Conservation (phyloP, 2,888 invertebrate species). For the Busseola fusca region DNA sequence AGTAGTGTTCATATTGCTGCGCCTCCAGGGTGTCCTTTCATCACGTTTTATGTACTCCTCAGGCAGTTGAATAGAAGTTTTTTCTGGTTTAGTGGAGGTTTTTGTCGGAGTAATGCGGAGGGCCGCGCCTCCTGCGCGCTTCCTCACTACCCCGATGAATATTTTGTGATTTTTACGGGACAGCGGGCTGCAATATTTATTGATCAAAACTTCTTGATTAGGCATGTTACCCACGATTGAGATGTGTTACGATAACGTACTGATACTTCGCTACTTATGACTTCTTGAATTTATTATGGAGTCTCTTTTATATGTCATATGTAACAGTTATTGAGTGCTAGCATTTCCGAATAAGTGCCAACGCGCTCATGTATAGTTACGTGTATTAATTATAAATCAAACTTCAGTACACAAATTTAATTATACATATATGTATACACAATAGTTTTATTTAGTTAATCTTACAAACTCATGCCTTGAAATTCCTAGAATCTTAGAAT, state of each 20-base stretch:
- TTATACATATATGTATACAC: neutral
- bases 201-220: conserved; percentile 64
- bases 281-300: conserved; percentile 29
- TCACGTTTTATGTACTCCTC: conserved; percentile 75
- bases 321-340: conserved; percentile 19
- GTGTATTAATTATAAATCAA: neutral
- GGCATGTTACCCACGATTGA: conserved; percentile 37
- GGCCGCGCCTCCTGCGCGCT: conserved; percentile 55
- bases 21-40: conserved; percentile 72
- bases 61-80: conserved; percentile 74
- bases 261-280: conserved; percentile 32
- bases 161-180: conserved; percentile 68
- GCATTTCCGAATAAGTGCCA: neutral
- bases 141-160: conserved; percentile 63
- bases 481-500: neutral
- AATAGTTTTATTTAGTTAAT: neutral
- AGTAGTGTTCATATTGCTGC: conserved; percentile 68
- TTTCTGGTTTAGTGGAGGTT: conserved; percentile 74
- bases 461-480: neutral
- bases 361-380: neutral
- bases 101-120: conserved; percentile 67
- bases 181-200: conserved; percentile 60
- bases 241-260: conserved; percentile 53
- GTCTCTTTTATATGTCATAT: conserved; percentile 9
- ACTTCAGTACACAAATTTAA: neutral